Evolutionary conservation across 2,797 vertebrate species (phyloP).

Genomic region (Gallinago stenura): DNA sequence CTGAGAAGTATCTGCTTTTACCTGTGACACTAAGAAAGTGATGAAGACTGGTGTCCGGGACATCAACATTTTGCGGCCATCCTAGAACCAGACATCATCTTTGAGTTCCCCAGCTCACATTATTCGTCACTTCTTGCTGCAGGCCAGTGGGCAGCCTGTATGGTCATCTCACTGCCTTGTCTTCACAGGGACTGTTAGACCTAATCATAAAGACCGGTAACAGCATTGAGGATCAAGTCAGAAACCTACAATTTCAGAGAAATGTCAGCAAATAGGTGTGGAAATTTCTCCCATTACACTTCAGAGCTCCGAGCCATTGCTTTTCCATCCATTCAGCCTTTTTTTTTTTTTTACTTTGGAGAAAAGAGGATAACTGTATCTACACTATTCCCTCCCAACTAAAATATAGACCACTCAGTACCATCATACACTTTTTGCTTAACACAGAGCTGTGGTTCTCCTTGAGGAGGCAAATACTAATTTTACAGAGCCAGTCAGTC

Average conservation of each 20-base stretch:
- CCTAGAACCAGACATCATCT: background rate
- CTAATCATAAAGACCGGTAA: background rate
- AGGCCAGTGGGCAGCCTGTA: background rate
- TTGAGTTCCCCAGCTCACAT: background rate
- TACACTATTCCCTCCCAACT: background rate
- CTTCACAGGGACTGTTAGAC: background rate
- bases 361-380: background rate
- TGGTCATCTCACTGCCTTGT: background rate
- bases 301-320: background rate
- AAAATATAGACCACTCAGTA: background rate
- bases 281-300: background rate
- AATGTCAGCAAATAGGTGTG: background rate
- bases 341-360: background rate
- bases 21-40: accelerated
- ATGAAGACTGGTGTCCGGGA: background rate
- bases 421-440: background rate
- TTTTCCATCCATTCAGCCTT: background rate
- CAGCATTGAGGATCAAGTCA: background rate
- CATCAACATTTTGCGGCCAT: background rate
- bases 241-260: background rate
- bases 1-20: background rate
- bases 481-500: background rate
- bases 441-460: background rate
- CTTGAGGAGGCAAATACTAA: background rate
- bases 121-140: background rate